phyloP scores from a whole-genome alignment of 2,113 vertebrate genomes.

The Aleadryas rufinucha region DNA sequence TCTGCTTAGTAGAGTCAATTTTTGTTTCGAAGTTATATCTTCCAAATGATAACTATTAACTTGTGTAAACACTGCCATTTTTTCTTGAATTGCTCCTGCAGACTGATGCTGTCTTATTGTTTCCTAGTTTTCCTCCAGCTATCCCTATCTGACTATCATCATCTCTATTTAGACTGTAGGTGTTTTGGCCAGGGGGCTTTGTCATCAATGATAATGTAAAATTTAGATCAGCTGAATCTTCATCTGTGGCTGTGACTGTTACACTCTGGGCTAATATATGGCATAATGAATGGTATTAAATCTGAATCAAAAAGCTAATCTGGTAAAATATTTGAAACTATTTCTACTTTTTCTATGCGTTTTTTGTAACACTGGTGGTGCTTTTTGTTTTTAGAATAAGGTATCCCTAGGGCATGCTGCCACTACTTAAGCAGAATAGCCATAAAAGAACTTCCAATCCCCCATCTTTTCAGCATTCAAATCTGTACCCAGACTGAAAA shows the following conservation, averaged over 20 bases:
- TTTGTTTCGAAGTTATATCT: background rate
- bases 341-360: background rate
- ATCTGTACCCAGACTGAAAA: background rate
- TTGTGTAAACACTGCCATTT: background rate
- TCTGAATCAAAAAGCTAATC: background rate
- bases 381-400: background rate
- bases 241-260: background rate
- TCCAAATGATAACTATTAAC: background rate
- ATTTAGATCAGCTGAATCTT: background rate
- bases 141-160: background rate
- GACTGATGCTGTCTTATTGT: background rate
- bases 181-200: background rate
- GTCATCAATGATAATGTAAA: background rate
- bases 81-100: background rate
- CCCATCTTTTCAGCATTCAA: background rate
- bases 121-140: background rate
- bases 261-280: background rate
- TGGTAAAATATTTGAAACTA: background rate
- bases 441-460: background rate
- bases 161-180: background rate
- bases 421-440: background rate
- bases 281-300: background rate
- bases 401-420: background rate
- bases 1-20: background rate
- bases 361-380: background rate